Percentiles rank a stretch among this genome's conserved stretches.
These are phyloP conservation scores for Antechinus stuartii DNA, from an alignment of 2,113 vertebrate species.

Conservation along the genomic window DNA sequence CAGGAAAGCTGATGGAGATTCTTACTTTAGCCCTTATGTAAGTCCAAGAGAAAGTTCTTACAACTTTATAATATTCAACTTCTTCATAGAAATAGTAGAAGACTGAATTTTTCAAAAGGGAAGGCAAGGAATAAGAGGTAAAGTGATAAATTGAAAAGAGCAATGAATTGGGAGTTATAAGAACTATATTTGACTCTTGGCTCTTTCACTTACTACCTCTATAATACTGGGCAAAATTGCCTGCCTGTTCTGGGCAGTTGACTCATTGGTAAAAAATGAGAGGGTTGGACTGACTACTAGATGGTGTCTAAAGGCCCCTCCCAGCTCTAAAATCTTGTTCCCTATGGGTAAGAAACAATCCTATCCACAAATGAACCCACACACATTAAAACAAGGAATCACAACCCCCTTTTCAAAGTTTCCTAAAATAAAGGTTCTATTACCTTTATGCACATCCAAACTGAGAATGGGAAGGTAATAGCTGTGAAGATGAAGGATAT, in stretches of 20 bases:
- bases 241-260: not conserved
- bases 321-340: not conserved
- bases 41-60: not conserved
- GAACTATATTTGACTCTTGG: not conserved
- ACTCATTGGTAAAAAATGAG: not conserved
- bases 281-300: not conserved
- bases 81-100: too few relatives aligned
- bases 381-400: not conserved
- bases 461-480: conserved; percentile 90
- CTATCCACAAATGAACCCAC: not conserved
- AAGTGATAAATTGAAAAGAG: not conserved
- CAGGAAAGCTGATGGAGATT: not conserved
- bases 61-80: too few relatives aligned
- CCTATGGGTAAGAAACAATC: not conserved
- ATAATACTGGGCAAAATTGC: not conserved
- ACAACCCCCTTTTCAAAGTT: not conserved
- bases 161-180: not conserved
- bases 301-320: not conserved
- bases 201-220: not conserved
- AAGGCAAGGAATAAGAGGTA: conserved; percentile 9
- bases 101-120: conserved; percentile 3
- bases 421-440: conserved; percentile 7
- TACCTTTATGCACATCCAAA: conserved; percentile 99
- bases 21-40: not conserved
- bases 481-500: conserved; percentile 86